A percentile compares a stretch with the other conserved stretches of the same genome.
phyloP scores from a whole-genome alignment of 1,140 invertebrate species.

The Globodera rostochiensis region DNA sequence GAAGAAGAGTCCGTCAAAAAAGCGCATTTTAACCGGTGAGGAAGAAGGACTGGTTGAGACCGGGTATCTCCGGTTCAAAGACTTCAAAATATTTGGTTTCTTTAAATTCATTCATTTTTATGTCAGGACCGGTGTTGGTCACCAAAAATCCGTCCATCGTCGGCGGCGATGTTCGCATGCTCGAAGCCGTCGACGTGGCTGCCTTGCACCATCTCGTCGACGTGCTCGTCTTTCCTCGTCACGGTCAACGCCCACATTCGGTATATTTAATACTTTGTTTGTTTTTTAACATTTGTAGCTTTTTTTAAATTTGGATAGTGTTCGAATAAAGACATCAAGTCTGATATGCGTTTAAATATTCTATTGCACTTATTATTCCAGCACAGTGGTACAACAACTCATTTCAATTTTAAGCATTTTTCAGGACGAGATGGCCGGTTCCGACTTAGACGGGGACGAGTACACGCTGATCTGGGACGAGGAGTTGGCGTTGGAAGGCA shows the following conservation, averaged over 20 bases:
- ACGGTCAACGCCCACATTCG: conserved; percentile 66
- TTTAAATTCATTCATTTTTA: not conserved
- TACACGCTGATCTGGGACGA: conserved; percentile 66
- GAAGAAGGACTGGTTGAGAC: not conserved
- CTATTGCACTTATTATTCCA: too few species aligned
- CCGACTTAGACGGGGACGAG: conserved; percentile 67
- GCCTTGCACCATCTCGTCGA: conserved; percentile 65
- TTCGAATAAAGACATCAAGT: too few species aligned
- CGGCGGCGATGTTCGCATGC: conserved; percentile 67
- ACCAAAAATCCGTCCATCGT: conserved; percentile 68
- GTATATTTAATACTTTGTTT: not conserved
- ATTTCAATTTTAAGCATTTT: not conserved
- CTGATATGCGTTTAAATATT: too few species aligned
- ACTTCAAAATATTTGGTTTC: too few species aligned
- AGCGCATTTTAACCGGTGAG: not conserved
- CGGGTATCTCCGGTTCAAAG: too few species aligned
- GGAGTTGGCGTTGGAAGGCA: conserved; percentile 57
- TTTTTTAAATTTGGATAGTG: not conserved
- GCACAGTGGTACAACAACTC: not conserved
- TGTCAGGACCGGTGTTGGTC: conserved; percentile 59
- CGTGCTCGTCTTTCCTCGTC: conserved; percentile 67
- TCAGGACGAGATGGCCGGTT: conserved; percentile 67
- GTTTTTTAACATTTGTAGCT: not conserved
- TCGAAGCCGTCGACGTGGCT: conserved; percentile 65
- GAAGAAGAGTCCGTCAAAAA: not conserved